Base-by-base conservation (phyloP, 2,888 invertebrate species). In the Salpingus planirostris region DNA sequence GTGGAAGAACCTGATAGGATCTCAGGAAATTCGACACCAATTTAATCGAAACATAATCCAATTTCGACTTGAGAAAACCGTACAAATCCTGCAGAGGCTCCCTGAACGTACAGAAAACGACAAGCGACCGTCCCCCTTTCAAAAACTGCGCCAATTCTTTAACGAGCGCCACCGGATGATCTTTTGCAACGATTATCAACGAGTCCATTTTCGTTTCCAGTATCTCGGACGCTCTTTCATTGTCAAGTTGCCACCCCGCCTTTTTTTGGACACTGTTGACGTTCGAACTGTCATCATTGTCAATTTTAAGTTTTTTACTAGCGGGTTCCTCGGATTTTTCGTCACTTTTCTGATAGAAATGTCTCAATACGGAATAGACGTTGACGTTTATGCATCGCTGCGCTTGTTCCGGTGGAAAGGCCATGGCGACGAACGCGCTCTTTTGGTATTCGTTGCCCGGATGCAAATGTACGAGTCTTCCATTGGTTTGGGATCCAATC, bases 21-120 rank as follows among this genome's bases (percentile, higher is more conserved):
- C 95, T 73, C 62, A 89, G 68, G 78, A 93, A 96, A 54, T 85
- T 90, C 46, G 85, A 86, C 22, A 80, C 78, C 6, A 98, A 64
- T 57, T 78, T 78, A 22, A 96, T 64, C 52, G 80, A 81, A 6
- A 88, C 75, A 11, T 85, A 76, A 56, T 79, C 77, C 33, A 71
- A 70, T 29, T 74, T 69, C 32, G 78, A 71, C 58, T 88, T 90
- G 31, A 97, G 64, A 47, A 78, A 74, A 31, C 79, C 67, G 59
- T 86, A 95, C 35, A 90, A 73, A 43, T 90, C 86, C 57, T 87
- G 76, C 21, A 97, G 65, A 1, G 91, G 83, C 69, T 93, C 91
- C 40, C 81, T 76, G 50, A 80, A 76, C 42, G 72, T 71, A 52
- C 80, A 84, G 61, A 82, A 95, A 15, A 96, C 75, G 0, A 89